Percentiles rank a stretch among this genome's conserved stretches.
These are phyloP conservation scores for Hycleus cichorii DNA, from an alignment of 1,140 invertebrate genomes.

Conservation along the genomic window DNA sequence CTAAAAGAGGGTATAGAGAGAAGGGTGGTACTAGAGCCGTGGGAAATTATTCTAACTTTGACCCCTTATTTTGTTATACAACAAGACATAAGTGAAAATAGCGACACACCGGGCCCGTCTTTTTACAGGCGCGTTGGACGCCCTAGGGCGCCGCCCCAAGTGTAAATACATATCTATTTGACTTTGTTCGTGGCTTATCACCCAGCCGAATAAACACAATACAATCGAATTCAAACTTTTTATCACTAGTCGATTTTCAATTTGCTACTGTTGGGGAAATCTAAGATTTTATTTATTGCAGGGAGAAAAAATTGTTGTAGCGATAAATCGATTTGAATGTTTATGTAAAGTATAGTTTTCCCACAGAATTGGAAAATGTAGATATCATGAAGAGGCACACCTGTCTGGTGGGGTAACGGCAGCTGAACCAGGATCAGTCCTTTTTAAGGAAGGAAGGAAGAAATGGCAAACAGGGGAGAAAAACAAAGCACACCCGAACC, in stretches of 20 bases:
- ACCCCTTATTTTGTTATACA: constrained; percentile 10
- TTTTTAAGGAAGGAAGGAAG: constrained; percentile 15
- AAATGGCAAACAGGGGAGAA: constrained; percentile 17
- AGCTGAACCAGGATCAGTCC: constrained; percentile 5
- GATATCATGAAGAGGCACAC: neutral
- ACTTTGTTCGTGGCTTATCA: too few relatives aligned
- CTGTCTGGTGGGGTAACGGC: constrained; percentile 1
- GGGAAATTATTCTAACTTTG: constrained; percentile 8
- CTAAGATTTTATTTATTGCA: too few relatives aligned
- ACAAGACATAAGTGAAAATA: constrained; percentile 8
- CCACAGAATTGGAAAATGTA: too few relatives aligned
- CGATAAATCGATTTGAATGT: too few relatives aligned
- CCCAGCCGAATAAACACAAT: too few relatives aligned
- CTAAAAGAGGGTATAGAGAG: neutral
- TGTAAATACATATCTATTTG: neutral
- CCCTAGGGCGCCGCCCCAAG: constrained; percentile 4
- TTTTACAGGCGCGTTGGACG: constrained; percentile 1
- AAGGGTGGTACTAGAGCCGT: constrained; percentile 8
- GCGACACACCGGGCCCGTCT: constrained; percentile 6
- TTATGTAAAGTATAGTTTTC: too few relatives aligned
- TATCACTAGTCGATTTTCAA: too few relatives aligned
- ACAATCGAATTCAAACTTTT: too few relatives aligned
- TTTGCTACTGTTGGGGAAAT: too few relatives aligned
- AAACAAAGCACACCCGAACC: constrained; percentile 21
- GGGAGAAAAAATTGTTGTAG: too few relatives aligned